Evolutionary conservation across 2,888 invertebrate species (phyloP).

Genomic region (Polylopha cassiicola): DNA sequence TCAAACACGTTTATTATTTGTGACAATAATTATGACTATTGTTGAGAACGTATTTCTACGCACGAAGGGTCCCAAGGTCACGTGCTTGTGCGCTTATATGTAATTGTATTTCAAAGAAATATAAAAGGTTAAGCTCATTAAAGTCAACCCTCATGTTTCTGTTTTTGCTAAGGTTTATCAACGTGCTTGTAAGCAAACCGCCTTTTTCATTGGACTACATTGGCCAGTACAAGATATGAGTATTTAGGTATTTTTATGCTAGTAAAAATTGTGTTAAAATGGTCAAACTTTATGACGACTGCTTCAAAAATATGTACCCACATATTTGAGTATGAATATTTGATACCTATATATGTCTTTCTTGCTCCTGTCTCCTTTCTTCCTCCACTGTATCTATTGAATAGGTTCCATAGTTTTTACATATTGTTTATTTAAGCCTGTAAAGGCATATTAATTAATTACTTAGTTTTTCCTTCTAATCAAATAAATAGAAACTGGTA

Average conservation of each 20-base stretch:
- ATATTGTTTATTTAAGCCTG: too few species aligned
- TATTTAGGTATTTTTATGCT: not conserved
- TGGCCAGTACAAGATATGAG: slow-evolving; percentile 12
- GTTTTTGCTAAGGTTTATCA: slow-evolving; percentile 31
- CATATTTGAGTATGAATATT: too few species aligned
- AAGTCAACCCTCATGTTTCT: slow-evolving; percentile 39
- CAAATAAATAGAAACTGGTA: too few species aligned
- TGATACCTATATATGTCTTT: too few species aligned
- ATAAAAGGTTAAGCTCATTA: slow-evolving; percentile 64
- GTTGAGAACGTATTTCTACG: slow-evolving; percentile 29
- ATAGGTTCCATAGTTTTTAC: too few species aligned
- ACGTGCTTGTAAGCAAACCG: slow-evolving; percentile 41
- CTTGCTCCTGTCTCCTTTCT: too few species aligned
- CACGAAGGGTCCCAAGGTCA: slow-evolving; percentile 35
- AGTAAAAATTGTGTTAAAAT: slow-evolving; percentile 5
- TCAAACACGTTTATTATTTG: not conserved
- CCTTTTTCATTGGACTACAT: slow-evolving; percentile 30
- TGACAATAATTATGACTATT: slow-evolving; percentile 6
- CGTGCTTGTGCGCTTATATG: slow-evolving; percentile 39
- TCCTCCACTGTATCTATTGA: too few species aligned
- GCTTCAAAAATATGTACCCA: too few species aligned
- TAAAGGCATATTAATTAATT: too few species aligned
- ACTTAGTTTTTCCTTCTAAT: too few species aligned
- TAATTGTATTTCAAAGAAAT: slow-evolving; percentile 59
- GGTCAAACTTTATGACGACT: too few species aligned